These are phyloP conservation scores for Drosophila kikkawai DNA, from an alignment of 1,140 invertebrate species.

Conservation along the genomic window DNA sequence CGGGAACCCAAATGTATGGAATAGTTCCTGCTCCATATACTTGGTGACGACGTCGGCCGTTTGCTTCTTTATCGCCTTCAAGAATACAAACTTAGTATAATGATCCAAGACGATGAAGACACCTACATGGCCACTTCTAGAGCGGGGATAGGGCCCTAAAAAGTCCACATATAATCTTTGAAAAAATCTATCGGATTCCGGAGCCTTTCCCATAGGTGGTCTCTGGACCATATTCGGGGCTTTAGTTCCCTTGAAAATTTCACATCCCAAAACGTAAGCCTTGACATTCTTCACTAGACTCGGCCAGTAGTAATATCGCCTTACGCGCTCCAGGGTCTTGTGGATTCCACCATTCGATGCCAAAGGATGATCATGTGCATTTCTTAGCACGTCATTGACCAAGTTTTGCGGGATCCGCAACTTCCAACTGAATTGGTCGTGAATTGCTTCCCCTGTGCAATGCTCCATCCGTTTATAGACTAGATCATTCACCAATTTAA, in stretches of 20 bases:
- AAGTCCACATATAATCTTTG: no score
- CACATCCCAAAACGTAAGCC: conserved; percentile 7
- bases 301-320: conserved; percentile 23
- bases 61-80: background rate
- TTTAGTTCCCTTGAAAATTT: conserved; percentile 13
- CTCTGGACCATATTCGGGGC: conserved; percentile 14
- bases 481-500: no score
- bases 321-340: conserved; percentile 6
- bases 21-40: conserved; percentile 30
- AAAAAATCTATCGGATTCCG: conserved; percentile 8
- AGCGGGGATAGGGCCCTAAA: no score
- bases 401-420: conserved; percentile 13
- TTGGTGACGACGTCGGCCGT: conserved; percentile 4
- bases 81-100: background rate
- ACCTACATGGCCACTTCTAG: no score
- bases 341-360: conserved; percentile 9
- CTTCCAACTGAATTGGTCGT: conserved; percentile 1
- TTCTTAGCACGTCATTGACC: background rate
- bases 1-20: conserved; percentile 29
- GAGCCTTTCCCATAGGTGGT: conserved; percentile 23
- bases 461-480: no score
- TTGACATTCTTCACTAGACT: conserved; percentile 15
- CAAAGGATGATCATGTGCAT: conserved; percentile 9
- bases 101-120: no score
- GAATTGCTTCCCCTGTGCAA: no score